Conservation (phyloP, 2,113 vertebrate genomes). For the Corythoichthys haematopterus region DNA sequence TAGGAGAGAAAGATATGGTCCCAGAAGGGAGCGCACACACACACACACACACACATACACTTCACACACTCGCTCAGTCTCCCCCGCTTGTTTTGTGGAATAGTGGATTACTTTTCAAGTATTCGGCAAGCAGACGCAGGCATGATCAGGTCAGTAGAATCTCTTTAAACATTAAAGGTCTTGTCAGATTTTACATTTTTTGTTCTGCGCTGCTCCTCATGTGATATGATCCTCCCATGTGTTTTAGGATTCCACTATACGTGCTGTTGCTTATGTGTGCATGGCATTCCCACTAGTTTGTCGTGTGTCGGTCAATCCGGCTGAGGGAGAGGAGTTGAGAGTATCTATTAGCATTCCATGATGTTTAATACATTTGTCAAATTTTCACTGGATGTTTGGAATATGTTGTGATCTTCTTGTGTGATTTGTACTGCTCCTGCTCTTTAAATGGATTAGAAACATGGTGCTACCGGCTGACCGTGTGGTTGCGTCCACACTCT, state of each 20-base stretch:
- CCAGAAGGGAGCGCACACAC: conserved; percentile 37
- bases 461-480: conserved; percentile 4
- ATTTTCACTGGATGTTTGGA: background rate
- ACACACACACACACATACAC: conserved; percentile 10
- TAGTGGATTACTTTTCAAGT: conserved; percentile 47
- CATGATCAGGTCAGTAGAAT: conserved; percentile 56
- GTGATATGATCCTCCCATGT: conserved; percentile 1
- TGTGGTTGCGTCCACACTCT: conserved; percentile 22
- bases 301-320: conserved; percentile 5
- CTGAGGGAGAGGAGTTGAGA: background rate
- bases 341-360: background rate
- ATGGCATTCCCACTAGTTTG: background rate
- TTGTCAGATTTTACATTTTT: conserved; percentile 14
- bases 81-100: conserved; percentile 30
- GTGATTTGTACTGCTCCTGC: conserved; percentile 14
- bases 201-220: background rate
- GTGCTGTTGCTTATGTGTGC: background rate
- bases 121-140: conserved; percentile 19
- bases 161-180: conserved; percentile 24
- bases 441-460: conserved; percentile 27
- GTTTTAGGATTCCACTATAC: background rate
- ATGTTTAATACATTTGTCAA: background rate
- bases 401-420: conserved; percentile 36
- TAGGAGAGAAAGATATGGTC: conserved; percentile 52
- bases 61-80: conserved; percentile 13